Base-by-base conservation (phyloP, 2,113 vertebrate genomes). In the Saimiri boliviensis region DNA sequence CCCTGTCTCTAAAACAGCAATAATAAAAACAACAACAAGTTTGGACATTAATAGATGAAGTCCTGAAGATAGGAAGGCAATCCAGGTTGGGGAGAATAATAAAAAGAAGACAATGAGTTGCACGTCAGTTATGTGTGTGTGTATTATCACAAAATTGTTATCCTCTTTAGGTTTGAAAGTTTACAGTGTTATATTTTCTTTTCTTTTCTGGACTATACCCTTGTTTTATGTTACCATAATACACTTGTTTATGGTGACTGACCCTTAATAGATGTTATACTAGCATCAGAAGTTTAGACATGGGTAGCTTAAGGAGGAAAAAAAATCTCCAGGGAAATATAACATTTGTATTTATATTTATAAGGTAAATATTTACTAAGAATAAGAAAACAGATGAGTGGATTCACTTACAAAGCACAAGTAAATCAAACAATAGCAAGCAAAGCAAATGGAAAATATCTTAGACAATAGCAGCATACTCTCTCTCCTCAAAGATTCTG, bases 341-440 rank as follows among this genome's bases (percentile, higher is more conserved):
- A 6, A 42, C 10, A 63, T 87, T 68, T 84, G 19, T 68, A 68
- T 76, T 90, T 74, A 66, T 60, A 83, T 76, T 42, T 85, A 16
- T 66, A 91, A 88, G 16, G 60, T 84, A 76, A 74, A 37, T 88
- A 32, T 68, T 86, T 80, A 52, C 85, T 93, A 84, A 80, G 20
- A 74, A 81, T 60, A 96, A 95, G 21, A 66, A 94, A 87, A 86
- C 30, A 83, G 68, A 95, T 45, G 5, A 73, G 16, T 84, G 3
- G 25, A 23, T 89, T 91, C 4, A 88, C 19, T 88, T 81, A 74
- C 40, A 14, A 95, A 73, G 13, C 35, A 86, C 45, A 90, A 77
- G 37, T 81, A 94, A 88, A 79, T 27, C 60, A 80, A 95, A 79
- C 3, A 76, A 63, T 47, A 74, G 10, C 5, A 87, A 45, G 16